These are phyloP conservation scores for Ethmia dodecea DNA, from an alignment of 2,888 invertebrate genomes.

Conservation along the genomic window DNA sequence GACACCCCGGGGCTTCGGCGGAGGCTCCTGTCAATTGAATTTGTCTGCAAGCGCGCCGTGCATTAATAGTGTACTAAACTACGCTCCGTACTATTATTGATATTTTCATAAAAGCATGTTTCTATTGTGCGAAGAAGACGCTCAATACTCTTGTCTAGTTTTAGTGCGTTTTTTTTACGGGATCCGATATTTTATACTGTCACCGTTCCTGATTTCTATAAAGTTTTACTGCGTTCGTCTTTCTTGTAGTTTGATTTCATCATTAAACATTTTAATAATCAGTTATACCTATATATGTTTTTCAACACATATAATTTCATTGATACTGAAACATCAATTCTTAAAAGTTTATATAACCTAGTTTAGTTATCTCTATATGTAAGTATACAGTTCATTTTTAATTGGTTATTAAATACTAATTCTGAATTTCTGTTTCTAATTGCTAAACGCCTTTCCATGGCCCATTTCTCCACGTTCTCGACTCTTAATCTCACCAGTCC, in stretches of 20 bases:
- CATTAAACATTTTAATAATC: too few species aligned
- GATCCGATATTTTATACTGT: conserved; percentile 48
- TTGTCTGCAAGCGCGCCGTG: conserved; percentile 70
- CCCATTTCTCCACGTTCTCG: conserved; percentile 64
- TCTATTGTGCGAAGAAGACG: conserved; percentile 46
- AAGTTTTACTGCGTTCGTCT: conserved; percentile 47
- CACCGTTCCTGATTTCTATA: conserved; percentile 33
- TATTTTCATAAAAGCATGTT: conserved; percentile 59
- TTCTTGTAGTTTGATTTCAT: conserved; percentile 41
- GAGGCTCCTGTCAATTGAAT: conserved; percentile 72
- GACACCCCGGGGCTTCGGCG: conserved; percentile 59
- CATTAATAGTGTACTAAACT: conserved; percentile 70
- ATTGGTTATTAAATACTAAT: too few species aligned
- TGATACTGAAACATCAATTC: too few species aligned
- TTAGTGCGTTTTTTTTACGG: conserved; percentile 49
- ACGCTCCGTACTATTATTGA: conserved; percentile 61
- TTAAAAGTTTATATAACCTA: too few species aligned
- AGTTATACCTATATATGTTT: too few species aligned
- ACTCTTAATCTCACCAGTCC: conserved; percentile 60
- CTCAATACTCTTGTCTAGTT: conserved; percentile 40
- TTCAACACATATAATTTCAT: too few species aligned
- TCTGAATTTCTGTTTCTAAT: too few species aligned
- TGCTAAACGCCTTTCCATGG: too few species aligned
- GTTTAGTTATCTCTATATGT: too few species aligned
- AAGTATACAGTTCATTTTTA: too few species aligned